Evolutionary conservation across 2,797 vertebrate genomes (phyloP).

Genomic region (Botia kubotai): DNA sequence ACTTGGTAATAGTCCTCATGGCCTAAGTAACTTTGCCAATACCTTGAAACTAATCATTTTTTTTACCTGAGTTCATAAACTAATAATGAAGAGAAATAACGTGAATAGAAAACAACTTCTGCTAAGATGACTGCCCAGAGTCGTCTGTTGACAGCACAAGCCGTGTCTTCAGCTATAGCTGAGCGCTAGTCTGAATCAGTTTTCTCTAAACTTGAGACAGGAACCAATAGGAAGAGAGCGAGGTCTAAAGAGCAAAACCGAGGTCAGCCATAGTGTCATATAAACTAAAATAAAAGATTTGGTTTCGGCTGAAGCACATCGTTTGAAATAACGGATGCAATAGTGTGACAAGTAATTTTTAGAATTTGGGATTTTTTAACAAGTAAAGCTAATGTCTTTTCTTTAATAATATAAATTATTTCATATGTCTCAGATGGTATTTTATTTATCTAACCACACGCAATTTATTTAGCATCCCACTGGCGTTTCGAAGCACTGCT

Average conservation of each 20-base stretch:
- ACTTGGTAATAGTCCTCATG: slow-evolving; percentile 75
- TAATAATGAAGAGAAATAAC: background rate
- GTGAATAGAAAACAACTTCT: background rate
- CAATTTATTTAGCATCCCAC: background rate
- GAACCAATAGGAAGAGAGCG: slow-evolving; percentile 65
- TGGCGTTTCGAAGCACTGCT: background rate
- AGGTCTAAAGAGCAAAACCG: slow-evolving; percentile 48
- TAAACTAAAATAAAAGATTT: background rate
- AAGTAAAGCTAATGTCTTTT: too few relatives aligned
- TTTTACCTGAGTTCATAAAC: slow-evolving; percentile 78
- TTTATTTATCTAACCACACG: background rate
- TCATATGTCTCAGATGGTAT: too few relatives aligned
- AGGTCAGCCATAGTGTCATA: background rate
- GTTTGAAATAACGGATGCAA: background rate
- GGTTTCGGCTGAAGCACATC: background rate
- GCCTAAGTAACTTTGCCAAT: slow-evolving; percentile 78
- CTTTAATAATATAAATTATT: too few relatives aligned
- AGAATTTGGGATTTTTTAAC: too few relatives aligned
- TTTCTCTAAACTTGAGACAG: slow-evolving; percentile 9
- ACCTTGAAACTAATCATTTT: slow-evolving; percentile 82
- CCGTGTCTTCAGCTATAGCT: background rate
- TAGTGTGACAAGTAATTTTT: background rate
- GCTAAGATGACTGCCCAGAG: slow-evolving; percentile 10
- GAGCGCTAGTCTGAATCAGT: background rate
- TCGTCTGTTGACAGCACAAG: background rate